Base-by-base conservation (phyloP, 2,113 vertebrate genomes). In the Ahaetulla prasina region DNA sequence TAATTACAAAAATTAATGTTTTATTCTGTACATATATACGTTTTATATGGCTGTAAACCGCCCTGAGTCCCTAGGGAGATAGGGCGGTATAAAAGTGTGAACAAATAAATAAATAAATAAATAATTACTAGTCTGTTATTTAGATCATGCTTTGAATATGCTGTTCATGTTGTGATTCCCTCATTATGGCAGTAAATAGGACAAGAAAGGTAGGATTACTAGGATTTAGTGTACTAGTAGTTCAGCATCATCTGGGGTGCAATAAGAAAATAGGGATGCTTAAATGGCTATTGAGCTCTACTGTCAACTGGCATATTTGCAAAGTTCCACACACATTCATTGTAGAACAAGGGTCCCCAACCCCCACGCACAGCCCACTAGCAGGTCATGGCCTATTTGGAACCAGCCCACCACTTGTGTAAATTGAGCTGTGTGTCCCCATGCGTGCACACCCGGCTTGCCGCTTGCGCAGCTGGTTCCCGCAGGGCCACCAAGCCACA, bases 311-410 rank as follows among this genome's bases (percentile, higher is more conserved):
- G 74, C 8, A 9, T 22, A 80, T 80, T 20, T 80, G 74, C 35
- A 80, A 80, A 68, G 30, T 68, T 68, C 63, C 74, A 80, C 8
- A 4, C 43, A 18, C 74, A 80, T 80, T 80, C 74, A 80, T 80
- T 80, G 68, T 18, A 39, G n/a, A 63, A 4, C 60, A 63, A n/a
- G 27, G 4, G 30, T 14, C 60, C 12, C 27, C 30, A 14, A 14
- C 11, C 12, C 4, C 11, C 0, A 0, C 4, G 12, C 30, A 11
- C 1, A 7, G 25, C 25, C 25, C 9, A 60, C 57, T 11, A 14
- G 4, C 14, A 11, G 60, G 60, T 4, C 4, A 1, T n/a, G 11
- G 4, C 30, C 11, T 63, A n/a, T 63, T n/a, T 1, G 4, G 60
- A 63, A 63, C 30, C 23, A 8, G 8, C 55, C 55, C 23, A 57